Percentiles rank a stretch among this genome's conserved stretches.
Conservation (phyloP, 1,140 invertebrate species). For the Bombus consobrinus region DNA sequence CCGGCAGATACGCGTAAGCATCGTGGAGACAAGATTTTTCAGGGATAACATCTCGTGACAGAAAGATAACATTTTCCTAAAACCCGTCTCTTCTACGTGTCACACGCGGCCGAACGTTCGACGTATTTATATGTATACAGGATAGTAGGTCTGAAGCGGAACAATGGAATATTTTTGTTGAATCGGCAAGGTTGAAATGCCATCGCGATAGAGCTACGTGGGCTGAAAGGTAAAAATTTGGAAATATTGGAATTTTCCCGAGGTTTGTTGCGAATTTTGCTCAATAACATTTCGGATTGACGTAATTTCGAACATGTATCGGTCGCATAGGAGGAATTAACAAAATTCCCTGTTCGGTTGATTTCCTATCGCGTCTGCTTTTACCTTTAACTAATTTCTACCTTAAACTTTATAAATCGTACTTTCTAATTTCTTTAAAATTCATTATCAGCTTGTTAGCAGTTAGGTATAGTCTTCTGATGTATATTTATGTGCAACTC, state of each 20-base stretch:
- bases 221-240: neutral
- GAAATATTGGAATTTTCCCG: neutral
- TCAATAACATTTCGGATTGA: no score
- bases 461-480: neutral
- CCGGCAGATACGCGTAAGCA: slow-evolving; percentile 16
- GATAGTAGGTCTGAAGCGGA: neutral
- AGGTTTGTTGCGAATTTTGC: neutral
- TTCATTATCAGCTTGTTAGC: neutral
- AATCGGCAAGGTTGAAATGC: neutral
- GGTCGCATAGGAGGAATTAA: neutral
- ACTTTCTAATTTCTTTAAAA: neutral
- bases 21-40: slow-evolving; percentile 39
- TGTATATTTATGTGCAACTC: neutral
- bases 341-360: neutral
- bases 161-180: neutral
- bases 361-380: neutral
- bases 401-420: neutral
- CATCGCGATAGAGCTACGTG: neutral
- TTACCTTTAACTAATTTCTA: neutral
- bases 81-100: slow-evolving; percentile 1
- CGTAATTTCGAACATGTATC: neutral
- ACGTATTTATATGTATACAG: slow-evolving; percentile 17
- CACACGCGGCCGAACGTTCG: neutral
- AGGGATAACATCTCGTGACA: slow-evolving; percentile 48
- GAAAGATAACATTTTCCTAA: slow-evolving; percentile 46